Base-by-base conservation (phyloP, 2,797 vertebrate species). In the Pangasius krempfi region DNA sequence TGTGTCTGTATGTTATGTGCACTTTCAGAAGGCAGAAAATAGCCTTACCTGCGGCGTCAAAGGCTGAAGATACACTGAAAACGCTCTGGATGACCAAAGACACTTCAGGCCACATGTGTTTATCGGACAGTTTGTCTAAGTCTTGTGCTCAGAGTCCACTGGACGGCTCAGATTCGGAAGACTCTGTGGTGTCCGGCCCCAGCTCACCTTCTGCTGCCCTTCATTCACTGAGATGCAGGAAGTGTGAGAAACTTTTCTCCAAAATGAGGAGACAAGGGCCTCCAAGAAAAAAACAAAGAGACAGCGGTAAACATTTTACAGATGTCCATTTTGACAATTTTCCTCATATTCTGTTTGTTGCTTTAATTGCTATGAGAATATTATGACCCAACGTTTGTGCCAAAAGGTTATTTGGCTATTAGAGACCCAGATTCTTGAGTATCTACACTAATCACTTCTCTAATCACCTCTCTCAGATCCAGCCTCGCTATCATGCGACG, bases 401-500 rank as follows among this genome's bases (percentile, higher is more conserved):
- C 27, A 5, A 5, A 68, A 33, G 5, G n/a, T 18, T 44, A 44
- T n/a, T 76, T 50, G 25, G 14, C 50, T n/a, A 27, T 52, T 47
- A 6, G 12, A 78, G 12, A n/a, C 9, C 18, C 20, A 44, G 1
- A 1, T 75, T 27, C 30, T 68, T 68, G 66, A n/a, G 30, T 33
- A 18, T 40, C 8, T 56, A n/a, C n/a, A 56, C 78, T 80, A 80
- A 80, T n/a, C n/a, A n/a, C 9, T 44, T 30, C 27, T 22, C 40
- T 52, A 5, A 52, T 22, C 25, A 1, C 13, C 44, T 16, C 44
- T 20, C 33, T 66, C 50, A 92, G 92, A 92, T 88, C 92, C 91
- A 68, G 58, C 79, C 3, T 89, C 82, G 56, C 84, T 90, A 7
- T 88, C 87, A 8, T 92, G 90, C 87, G 92, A 92, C 64, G 56